Evolutionary conservation across 1,140 invertebrate genomes (phyloP).

Genomic region (Sinella curviseta): DNA sequence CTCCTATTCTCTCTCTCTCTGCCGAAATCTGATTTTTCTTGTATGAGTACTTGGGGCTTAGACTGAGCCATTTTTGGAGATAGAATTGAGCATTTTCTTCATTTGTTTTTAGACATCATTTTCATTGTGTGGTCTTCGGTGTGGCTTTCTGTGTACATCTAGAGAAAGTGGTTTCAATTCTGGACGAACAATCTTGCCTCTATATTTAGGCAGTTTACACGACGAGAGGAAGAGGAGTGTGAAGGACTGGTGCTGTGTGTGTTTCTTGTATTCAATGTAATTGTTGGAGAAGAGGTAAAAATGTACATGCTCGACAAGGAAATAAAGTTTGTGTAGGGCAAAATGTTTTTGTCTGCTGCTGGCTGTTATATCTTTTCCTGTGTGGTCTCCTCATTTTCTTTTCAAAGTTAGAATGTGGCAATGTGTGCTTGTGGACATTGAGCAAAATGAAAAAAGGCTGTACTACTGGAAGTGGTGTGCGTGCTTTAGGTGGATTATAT

Average conservation of each 20-base stretch:
- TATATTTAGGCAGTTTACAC: neutral
- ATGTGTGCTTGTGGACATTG: too few relatives aligned
- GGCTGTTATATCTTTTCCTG: neutral
- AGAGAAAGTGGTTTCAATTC: neutral
- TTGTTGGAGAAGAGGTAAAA: neutral
- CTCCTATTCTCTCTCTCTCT: too few relatives aligned
- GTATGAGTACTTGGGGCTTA: neutral
- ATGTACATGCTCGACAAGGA: neutral
- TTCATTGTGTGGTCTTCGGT: neutral
- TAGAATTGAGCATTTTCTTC: neutral
- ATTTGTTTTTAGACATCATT: neutral
- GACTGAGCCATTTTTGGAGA: neutral
- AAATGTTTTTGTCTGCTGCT: neutral
- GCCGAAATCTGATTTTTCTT: neutral
- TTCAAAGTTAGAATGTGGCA: neutral
- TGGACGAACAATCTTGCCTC: too few relatives aligned
- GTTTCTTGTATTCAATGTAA: too few relatives aligned
- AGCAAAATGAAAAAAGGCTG: neutral
- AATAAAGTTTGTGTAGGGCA: neutral
- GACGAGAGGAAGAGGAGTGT: neutral
- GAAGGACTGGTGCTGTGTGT: too few relatives aligned
- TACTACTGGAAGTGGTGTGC: neutral
- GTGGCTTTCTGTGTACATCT: neutral
- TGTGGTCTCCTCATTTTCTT: neutral
- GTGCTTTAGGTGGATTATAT: neutral